Conservation (phyloP, 2,113 vertebrate genomes). For the Pelusios castaneus region DNA sequence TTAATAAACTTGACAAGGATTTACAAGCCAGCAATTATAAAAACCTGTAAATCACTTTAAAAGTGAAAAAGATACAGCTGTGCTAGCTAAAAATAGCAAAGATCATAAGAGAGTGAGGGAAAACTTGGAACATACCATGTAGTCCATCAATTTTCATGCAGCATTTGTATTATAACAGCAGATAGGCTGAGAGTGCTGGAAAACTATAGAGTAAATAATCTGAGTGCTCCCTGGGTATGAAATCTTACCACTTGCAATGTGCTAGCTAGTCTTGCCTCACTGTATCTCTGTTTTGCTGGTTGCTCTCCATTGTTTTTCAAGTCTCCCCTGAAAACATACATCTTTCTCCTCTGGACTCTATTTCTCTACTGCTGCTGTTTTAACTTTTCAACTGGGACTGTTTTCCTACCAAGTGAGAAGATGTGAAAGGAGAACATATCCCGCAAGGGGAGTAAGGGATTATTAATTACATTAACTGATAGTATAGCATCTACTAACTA, state of each 20-base stretch:
- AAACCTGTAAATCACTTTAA: not conserved
- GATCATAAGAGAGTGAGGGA: not conserved
- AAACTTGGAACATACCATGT: not conserved
- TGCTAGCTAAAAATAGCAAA: not conserved
- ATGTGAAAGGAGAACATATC: rapidly evolving
- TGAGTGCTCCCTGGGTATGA: not conserved
- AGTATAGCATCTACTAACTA: not conserved
- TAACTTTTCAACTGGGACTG: not conserved
- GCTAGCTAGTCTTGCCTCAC: not conserved
- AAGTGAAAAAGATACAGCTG: not conserved
- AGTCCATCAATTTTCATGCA: not conserved
- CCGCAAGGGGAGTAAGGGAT: not conserved
- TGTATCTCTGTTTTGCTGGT: not conserved
- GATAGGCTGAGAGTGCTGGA: no score
- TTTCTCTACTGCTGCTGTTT: not conserved
- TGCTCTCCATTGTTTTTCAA: not conserved
- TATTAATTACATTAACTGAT: not conserved
- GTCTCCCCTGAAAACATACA: not conserved
- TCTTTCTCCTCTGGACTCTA: not conserved
- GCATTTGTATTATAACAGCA: not conserved
- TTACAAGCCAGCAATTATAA: not conserved
- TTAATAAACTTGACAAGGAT: not conserved
- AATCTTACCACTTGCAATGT: not conserved
- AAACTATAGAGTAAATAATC: not conserved
- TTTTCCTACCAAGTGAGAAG: not conserved